phyloP scores from a whole-genome alignment of 2,888 invertebrate species.

The Erebia aethiops region DNA sequence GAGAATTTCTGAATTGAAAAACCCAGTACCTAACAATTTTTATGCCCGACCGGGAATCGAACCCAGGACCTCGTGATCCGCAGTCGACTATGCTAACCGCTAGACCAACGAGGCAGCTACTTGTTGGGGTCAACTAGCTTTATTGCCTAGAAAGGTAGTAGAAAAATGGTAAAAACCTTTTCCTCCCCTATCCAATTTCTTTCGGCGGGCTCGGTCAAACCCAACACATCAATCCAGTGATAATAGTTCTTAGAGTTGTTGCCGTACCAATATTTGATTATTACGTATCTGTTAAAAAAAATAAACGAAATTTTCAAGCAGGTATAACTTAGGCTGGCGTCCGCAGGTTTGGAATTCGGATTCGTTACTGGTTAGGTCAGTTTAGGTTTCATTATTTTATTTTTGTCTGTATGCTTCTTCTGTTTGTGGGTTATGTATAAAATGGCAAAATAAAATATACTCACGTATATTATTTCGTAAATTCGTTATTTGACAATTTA shows the following conservation, averaged over 20 bases:
- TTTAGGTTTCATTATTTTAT: not conserved
- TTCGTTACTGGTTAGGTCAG: not conserved
- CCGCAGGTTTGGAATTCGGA: not conserved
- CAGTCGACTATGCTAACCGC: too few relatives aligned
- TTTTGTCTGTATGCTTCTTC: constrained; percentile 1
- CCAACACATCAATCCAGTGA: constrained; percentile 87
- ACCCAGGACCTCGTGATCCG: too few relatives aligned
- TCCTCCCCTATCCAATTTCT: constrained; percentile 88
- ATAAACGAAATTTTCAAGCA: not conserved
- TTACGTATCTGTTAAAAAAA: constrained; percentile 84
- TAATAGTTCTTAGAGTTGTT: constrained; percentile 88
- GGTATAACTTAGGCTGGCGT: not conserved
- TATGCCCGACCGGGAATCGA: too few relatives aligned
- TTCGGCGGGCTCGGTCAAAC: constrained; percentile 87
- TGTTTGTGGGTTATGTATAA: too few relatives aligned
- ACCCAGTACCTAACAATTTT: too few relatives aligned
- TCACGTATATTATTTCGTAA: too few relatives aligned
- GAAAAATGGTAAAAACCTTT: constrained; percentile 60
- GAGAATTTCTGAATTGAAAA: too few relatives aligned
- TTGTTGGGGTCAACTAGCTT: too few relatives aligned
- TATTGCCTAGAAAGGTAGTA: not conserved
- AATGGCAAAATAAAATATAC: too few relatives aligned
- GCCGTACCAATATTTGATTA: constrained; percentile 90
- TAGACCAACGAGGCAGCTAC: too few relatives aligned
- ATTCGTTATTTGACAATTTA: too few relatives aligned